These are phyloP conservation scores for Lepidurus couesii DNA, from an alignment of 1,140 invertebrate species.

Conservation along the genomic window DNA sequence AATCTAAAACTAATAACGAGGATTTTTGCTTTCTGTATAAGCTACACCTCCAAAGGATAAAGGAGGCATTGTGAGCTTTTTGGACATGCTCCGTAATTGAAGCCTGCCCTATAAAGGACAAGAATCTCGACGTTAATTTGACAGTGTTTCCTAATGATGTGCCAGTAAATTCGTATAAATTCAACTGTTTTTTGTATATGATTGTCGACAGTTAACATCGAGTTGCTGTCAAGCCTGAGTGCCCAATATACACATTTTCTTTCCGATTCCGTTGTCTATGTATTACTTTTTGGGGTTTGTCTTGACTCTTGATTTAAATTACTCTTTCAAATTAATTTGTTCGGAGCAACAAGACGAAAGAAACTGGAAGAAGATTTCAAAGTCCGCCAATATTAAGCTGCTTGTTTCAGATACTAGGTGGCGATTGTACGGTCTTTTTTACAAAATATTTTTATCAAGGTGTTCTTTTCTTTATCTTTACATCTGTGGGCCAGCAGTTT, in stretches of 20 bases:
- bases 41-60: not conserved
- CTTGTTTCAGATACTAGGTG: not conserved
- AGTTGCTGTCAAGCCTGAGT: no score
- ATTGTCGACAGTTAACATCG: no score
- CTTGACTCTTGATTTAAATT: no score
- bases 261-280: no score
- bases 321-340: no score
- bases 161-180: no score
- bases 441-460: not conserved
- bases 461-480: not conserved
- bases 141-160: not conserved
- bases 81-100: not conserved
- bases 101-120: not conserved
- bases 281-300: no score
- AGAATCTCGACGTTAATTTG: not conserved
- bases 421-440: not conserved
- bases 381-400: no score
- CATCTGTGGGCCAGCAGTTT: not conserved
- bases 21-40: not conserved
- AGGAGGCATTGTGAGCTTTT: constrained; percentile 9
- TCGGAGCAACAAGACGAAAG: no score
- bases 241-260: no score
- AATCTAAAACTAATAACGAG: not conserved
- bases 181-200: no score
- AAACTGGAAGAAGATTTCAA: no score